A percentile compares a stretch with the other conserved stretches of the same genome.
These are phyloP conservation scores for Tapirus indicus DNA, from an alignment of 2,797 vertebrate species.

Conservation along the genomic window DNA sequence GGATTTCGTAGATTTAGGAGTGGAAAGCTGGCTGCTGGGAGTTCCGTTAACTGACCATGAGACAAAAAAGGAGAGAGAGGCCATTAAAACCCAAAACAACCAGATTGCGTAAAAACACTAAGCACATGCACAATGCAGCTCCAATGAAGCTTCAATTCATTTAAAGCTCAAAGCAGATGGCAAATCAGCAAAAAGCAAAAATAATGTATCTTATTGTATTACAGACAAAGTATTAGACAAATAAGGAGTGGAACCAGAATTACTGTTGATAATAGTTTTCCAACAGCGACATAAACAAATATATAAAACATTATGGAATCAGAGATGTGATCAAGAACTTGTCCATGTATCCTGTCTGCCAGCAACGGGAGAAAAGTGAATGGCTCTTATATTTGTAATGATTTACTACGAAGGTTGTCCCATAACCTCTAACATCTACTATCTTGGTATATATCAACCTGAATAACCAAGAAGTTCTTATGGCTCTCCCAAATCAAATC, in stretches of 20 bases:
- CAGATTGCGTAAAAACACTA: neutral
- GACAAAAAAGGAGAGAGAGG: slow-evolving; percentile 72
- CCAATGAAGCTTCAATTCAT: neutral
- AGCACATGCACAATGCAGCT: neutral
- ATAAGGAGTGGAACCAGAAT: slow-evolving; percentile 31
- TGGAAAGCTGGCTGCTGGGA: slow-evolving; percentile 94
- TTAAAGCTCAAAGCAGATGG: slow-evolving; percentile 70
- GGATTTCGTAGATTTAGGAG: slow-evolving; percentile 96
- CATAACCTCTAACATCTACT: neutral
- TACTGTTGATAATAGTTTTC: slow-evolving; percentile 25
- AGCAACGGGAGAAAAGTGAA: neutral
- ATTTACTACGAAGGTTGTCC: neutral
- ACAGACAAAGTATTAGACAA: slow-evolving; percentile 59
- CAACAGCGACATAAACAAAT: slow-evolving; percentile 50
- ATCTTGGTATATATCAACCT: neutral
- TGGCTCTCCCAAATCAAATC: neutral
- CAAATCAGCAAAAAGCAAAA: slow-evolving; percentile 69
- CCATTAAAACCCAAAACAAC: neutral
- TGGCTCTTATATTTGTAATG: neutral
- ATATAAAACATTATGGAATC: slow-evolving; percentile 41
- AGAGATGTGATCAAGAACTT: neutral
- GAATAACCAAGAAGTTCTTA: neutral
- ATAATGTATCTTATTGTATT: neutral
- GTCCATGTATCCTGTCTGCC: neutral
- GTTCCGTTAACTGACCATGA: slow-evolving; percentile 93